Evolutionary conservation across 2,797 vertebrate genomes (phyloP).

Genomic region (Enteromius thamalakanensis): DNA sequence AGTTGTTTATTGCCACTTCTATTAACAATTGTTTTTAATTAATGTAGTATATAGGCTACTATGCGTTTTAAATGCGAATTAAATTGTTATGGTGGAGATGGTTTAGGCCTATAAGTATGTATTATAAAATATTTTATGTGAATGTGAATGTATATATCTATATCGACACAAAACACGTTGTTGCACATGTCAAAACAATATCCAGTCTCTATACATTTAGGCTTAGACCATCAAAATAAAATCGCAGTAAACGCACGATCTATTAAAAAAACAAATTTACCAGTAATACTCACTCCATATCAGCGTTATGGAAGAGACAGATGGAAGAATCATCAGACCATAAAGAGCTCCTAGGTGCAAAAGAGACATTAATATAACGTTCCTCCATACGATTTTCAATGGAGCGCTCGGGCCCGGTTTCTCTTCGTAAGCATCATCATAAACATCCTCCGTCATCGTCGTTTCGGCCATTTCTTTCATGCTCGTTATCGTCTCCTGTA

Average conservation of each 20-base stretch:
- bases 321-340: conserved; percentile 76
- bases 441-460: conserved; percentile 77
- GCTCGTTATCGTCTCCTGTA: conserved; percentile 61
- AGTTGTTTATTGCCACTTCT: background rate
- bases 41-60: background rate
- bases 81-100: background rate
- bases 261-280: background rate
- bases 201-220: background rate
- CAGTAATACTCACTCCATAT: conserved; percentile 82
- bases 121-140: background rate
- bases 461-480: conserved; percentile 55
- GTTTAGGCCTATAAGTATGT: background rate
- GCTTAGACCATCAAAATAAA: background rate
- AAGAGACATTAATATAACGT: conserved; percentile 88
- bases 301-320: conserved; percentile 77
- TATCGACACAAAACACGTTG: background rate
- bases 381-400: conserved; percentile 88
- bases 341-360: conserved; percentile 83
- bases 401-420: conserved; percentile 81
- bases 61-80: background rate
- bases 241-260: background rate
- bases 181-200: background rate
- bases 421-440: conserved; percentile 85
- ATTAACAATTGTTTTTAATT: background rate
- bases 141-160: background rate